phyloP scores from a whole-genome alignment of 2,797 vertebrate genomes.

The Otolemur crassicaudatus region DNA sequence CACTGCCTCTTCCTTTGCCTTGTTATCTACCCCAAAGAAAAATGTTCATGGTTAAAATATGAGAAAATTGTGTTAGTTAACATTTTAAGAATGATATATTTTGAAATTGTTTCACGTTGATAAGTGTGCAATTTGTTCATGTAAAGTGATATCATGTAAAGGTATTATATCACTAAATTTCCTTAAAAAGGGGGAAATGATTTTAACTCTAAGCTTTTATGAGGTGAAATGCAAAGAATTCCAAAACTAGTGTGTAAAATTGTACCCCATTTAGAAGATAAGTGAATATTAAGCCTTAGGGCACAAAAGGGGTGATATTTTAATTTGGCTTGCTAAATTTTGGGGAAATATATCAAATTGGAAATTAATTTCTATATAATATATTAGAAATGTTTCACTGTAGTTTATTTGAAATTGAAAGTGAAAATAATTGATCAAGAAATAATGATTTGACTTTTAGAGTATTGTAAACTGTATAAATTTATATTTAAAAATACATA shows the following conservation, averaged over 20 bases:
- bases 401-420: conserved; percentile 67
- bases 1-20: not conserved
- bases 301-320: conserved; percentile 15
- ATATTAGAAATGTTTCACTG: conserved; percentile 46
- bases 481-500: not conserved
- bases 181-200: conserved; percentile 52
- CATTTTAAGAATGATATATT: conserved; percentile 59
- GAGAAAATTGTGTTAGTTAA: conserved; percentile 20
- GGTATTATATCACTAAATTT: conserved; percentile 44
- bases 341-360: not conserved
- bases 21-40: not conserved
- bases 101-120: conserved; percentile 17
- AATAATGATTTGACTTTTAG: conserved; percentile 52
- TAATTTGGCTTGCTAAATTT: conserved; percentile 51
- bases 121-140: conserved; percentile 37
- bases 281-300: conserved; percentile 43
- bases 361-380: conserved; percentile 47
- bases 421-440: conserved; percentile 47
- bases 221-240: conserved; percentile 60
- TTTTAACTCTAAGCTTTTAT: conserved; percentile 52
- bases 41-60: conserved; percentile 40
- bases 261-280: conserved; percentile 34
- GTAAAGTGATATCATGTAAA: conserved; percentile 42
- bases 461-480: conserved; percentile 39
- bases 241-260: conserved; percentile 49